Evolutionary conservation across 2,113 vertebrate species (phyloP).

Genomic region (Octodon degus): DNA sequence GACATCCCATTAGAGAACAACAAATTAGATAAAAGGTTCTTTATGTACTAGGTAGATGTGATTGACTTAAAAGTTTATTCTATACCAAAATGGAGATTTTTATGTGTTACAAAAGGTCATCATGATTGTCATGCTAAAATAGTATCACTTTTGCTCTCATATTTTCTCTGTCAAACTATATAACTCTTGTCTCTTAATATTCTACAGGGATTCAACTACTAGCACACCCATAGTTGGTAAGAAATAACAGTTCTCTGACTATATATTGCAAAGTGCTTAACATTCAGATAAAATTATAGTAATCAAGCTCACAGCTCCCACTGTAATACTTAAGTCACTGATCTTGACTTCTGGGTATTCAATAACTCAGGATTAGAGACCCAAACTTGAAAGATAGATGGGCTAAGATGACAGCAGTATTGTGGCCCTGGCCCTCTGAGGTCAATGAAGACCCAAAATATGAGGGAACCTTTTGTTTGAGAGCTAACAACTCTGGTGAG

Average conservation of each 20-base stretch:
- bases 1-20: neutral
- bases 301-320: neutral
- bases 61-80: neutral
- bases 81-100: neutral
- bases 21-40: neutral
- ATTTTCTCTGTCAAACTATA: neutral
- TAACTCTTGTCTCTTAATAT: neutral
- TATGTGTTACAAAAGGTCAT: neutral
- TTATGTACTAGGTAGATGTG: neutral
- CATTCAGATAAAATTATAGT: neutral
- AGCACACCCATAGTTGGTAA: neutral
- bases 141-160: neutral
- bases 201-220: neutral
- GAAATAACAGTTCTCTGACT: neutral
- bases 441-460: neutral
- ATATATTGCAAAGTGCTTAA: neutral
- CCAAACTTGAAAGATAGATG: neutral
- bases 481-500: neutral
- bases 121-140: neutral
- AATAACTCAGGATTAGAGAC: neutral
- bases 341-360: neutral
- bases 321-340: neutral
- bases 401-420: neutral
- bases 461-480: neutral
- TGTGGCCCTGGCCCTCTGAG: neutral